Evolutionary conservation across 2,888 invertebrate genomes (phyloP).

Genomic region (Thumatha senex): DNA sequence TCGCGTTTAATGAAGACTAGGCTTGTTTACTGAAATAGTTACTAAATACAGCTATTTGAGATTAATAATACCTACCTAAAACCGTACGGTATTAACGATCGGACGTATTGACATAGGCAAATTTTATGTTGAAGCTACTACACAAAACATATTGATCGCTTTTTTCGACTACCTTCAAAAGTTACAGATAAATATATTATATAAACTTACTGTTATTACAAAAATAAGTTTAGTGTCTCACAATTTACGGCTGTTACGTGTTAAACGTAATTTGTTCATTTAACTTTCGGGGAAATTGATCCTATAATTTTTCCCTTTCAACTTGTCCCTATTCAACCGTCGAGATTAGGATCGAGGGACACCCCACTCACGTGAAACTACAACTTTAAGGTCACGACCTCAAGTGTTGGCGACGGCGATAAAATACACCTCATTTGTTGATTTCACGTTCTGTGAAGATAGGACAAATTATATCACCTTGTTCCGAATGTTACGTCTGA

Average conservation of each 20-base stretch:
- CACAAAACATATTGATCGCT: no score
- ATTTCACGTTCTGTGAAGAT: conserved; percentile 13
- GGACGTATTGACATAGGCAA: no score
- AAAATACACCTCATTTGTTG: conserved; percentile 22
- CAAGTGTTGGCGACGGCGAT: conserved; percentile 19
- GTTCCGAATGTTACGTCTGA: background rate
- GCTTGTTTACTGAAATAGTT: no score
- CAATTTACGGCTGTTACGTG: conserved; percentile 21
- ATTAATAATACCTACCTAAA: no score
- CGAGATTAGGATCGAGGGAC: conserved; percentile 31
- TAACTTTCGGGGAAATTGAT: conserved; percentile 34
- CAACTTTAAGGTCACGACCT: conserved; percentile 20
- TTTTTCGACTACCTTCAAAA: background rate
- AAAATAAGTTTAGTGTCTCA: conserved; percentile 3
- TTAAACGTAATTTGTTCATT: conserved; percentile 39
- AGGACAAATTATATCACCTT: conserved; percentile 3
- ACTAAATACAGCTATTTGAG: no score
- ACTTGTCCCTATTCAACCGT: conserved; percentile 30
- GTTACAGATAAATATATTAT: background rate
- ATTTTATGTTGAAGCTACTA: no score
- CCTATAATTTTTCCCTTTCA: conserved; percentile 37
- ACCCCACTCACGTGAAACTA: conserved; percentile 32
- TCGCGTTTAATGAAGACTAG: no score
- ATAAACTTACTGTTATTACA: background rate
- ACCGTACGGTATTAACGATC: no score